A percentile compares a stretch with the other conserved stretches of the same genome.
phyloP scores from a whole-genome alignment of 2,888 invertebrate species.

The Ecliptopera silaceata region DNA sequence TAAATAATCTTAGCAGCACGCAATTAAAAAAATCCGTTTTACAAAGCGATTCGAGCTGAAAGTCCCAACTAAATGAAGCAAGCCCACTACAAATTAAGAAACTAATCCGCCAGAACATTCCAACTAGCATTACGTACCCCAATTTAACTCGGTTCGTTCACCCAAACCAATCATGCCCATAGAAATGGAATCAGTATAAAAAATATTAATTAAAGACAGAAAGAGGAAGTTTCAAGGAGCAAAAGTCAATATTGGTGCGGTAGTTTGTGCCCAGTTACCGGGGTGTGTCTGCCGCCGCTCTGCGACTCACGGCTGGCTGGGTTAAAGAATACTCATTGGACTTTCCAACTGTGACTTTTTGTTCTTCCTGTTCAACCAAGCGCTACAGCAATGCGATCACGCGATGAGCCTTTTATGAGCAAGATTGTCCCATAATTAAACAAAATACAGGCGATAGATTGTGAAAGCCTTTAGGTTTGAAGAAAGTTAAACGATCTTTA shows the following conservation, averaged over 20 bases:
- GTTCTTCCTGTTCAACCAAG: neutral
- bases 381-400: no score
- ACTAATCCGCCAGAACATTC: slow-evolving; percentile 6
- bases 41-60: slow-evolving; percentile 1
- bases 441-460: no score
- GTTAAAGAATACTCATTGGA: neutral
- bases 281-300: slow-evolving; percentile 57
- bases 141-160: slow-evolving; percentile 10
- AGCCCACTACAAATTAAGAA: slow-evolving; percentile 1
- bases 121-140: slow-evolving; percentile 1
- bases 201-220: slow-evolving; percentile 62
- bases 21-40: no score
- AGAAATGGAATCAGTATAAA: slow-evolving; percentile 35
- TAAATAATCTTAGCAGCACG: no score
- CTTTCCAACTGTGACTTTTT: neutral
- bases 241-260: slow-evolving; percentile 73
- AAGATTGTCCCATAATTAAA: no score
- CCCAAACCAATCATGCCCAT: slow-evolving; percentile 23
- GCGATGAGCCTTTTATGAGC: no score
- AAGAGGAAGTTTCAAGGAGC: slow-evolving; percentile 65
- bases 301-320: slow-evolving; percentile 40
- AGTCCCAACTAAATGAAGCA: slow-evolving; percentile 8
- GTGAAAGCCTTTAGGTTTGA: no score
- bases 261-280: slow-evolving; percentile 69
- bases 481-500: no score